phyloP scores from a whole-genome alignment of 2,888 invertebrate genomes.

The Andrena minutula region DNA sequence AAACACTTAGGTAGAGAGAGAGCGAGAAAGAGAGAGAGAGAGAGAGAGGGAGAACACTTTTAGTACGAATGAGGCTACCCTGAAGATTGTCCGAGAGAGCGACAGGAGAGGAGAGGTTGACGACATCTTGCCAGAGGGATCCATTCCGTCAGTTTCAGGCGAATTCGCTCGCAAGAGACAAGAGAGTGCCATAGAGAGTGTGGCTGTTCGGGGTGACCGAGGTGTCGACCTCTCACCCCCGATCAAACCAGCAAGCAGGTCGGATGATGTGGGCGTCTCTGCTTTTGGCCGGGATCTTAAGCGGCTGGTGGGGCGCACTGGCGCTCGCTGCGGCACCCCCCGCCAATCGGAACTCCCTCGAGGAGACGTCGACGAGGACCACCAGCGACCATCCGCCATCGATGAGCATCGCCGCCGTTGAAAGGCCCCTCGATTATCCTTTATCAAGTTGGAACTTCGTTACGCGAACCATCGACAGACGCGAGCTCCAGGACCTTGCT shows the following conservation, averaged over 20 bases:
- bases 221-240: conserved; percentile 75
- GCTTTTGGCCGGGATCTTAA: conserved; percentile 83
- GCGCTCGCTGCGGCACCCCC: conserved; percentile 80
- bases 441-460: conserved; percentile 50
- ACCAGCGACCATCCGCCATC: conserved; percentile 58
- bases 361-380: conserved; percentile 61
- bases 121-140: not conserved
- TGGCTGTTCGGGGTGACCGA: conserved; percentile 74
- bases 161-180: conserved; percentile 26
- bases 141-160: not conserved
- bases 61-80: conserved; percentile 21
- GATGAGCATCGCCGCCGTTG: conserved; percentile 60
- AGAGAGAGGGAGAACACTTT: not conserved
- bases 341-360: conserved; percentile 74
- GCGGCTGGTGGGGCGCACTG: conserved; percentile 83
- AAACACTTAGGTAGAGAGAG: conserved; percentile 6
- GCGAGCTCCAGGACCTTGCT: not conserved
- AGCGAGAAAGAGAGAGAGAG: conserved; percentile 13
- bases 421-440: conserved; percentile 61
- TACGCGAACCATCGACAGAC: conserved; percentile 41
- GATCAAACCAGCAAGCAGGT: conserved; percentile 75
- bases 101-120: conserved; percentile 1
- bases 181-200: conserved; percentile 38
- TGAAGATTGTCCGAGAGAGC: conserved; percentile 25
- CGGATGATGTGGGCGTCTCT: conserved; percentile 84